Conservation (phyloP, 2,888 invertebrate species). For the Tyria jacobaeae region DNA sequence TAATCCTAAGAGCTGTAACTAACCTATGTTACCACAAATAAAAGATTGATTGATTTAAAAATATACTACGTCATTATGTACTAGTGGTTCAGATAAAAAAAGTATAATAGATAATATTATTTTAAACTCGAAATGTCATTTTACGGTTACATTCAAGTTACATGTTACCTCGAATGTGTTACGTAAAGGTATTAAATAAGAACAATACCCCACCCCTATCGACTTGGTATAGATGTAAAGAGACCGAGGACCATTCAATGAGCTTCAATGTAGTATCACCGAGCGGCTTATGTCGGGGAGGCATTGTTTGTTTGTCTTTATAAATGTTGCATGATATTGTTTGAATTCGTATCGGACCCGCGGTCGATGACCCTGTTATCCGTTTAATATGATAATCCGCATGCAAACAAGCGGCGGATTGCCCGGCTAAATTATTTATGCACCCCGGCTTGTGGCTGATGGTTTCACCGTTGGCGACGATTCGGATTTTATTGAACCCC, state of each 20-base stretch:
- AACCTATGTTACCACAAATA: too few relatives aligned
- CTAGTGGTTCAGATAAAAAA: neutral
- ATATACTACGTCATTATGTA: too few relatives aligned
- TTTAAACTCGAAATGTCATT: neutral
- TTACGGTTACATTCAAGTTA: conserved; percentile 6
- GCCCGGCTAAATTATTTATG: conserved; percentile 84
- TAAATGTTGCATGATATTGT: conserved; percentile 83
- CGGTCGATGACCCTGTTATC: conserved; percentile 79
- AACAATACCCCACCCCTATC: conserved; percentile 21
- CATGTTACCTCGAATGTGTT: conserved; percentile 14
- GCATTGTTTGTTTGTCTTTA: conserved; percentile 66
- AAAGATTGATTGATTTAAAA: too few relatives aligned
- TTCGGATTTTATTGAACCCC: conserved; percentile 76
- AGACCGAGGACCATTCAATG: conserved; percentile 22
- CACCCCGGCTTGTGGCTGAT: conserved; percentile 79
- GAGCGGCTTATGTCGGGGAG: conserved; percentile 48
- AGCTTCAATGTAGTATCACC: conserved; percentile 25
- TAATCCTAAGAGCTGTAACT: too few relatives aligned
- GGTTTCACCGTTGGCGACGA: conserved; percentile 70
- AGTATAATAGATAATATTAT: neutral
- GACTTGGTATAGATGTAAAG: conserved; percentile 1
- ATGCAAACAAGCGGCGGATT: conserved; percentile 85
- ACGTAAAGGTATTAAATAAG: conserved; percentile 18
- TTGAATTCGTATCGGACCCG: conserved; percentile 75
- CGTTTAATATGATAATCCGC: conserved; percentile 86